Conservation (phyloP, 2,888 invertebrate species). For the Drosophila diplacantha region DNA sequence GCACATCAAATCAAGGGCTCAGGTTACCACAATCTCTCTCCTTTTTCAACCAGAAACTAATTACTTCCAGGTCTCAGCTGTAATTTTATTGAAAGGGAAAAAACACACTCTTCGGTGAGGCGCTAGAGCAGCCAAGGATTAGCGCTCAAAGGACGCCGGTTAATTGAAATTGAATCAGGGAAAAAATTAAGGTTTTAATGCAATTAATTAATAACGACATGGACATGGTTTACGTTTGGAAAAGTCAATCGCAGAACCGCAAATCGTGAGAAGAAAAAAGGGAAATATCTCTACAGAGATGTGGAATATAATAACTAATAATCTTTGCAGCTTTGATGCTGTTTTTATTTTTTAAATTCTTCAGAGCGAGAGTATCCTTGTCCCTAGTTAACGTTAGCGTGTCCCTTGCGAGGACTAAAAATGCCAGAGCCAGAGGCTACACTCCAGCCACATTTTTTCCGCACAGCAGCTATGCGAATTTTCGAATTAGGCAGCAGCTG, state of each 20-base stretch:
- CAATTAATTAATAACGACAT: not conserved
- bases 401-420: not conserved
- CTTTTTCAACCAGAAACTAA: not conserved
- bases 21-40: not conserved
- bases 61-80: not conserved
- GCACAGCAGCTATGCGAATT: constrained; percentile 39
- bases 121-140: not conserved
- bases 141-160: not conserved
- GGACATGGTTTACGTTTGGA: not conserved
- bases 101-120: not conserved
- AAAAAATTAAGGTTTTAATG: not conserved
- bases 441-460: constrained; percentile 58
- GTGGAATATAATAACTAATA: not conserved
- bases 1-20: not conserved
- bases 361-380: too few relatives aligned
- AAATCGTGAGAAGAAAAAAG: not conserved
- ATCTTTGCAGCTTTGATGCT: not conserved
- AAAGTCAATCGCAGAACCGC: not conserved
- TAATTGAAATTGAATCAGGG: not conserved
- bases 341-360: not conserved
- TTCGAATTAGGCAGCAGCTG: constrained; percentile 71
- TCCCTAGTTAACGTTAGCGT: too few relatives aligned
- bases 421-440: constrained; percentile 30
- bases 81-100: not conserved
- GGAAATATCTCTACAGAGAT: not conserved